These are phyloP conservation scores for Amazona vittata DNA, from an alignment of 2,113 vertebrate species.

Conservation along the genomic window DNA sequence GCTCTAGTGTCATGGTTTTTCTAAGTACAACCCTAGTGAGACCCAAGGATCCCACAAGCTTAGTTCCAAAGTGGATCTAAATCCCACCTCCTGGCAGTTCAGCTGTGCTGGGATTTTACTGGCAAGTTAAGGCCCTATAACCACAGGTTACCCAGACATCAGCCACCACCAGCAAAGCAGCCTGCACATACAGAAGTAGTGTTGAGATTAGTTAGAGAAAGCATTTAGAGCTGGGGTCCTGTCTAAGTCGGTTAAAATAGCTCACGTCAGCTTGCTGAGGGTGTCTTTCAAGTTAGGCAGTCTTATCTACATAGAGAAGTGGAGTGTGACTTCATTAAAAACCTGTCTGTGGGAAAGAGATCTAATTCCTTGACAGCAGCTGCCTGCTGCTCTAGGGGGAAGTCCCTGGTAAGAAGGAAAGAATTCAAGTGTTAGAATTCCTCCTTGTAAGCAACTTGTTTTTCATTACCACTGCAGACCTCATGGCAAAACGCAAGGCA, in stretches of 20 bases:
- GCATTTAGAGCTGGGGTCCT: neutral
- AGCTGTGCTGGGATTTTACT: neutral
- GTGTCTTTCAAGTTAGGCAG: neutral
- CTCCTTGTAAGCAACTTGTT: constrained; percentile 20
- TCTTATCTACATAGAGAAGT: neutral
- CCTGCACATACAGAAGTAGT: neutral
- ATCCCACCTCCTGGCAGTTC: neutral
- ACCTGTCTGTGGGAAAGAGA: neutral
- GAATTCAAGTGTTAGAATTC: neutral
- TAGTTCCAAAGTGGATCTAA: neutral
- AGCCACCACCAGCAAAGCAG: neutral
- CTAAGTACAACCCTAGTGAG: neutral
- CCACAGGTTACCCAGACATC: neutral
- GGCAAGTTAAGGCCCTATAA: neutral
- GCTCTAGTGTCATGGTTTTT: neutral
- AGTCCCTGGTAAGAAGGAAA: neutral
- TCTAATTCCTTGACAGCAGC: neutral
- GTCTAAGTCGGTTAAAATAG: neutral
- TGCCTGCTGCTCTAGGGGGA: neutral
- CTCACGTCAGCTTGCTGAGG: neutral
- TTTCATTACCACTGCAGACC: constrained; percentile 55
- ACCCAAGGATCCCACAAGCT: neutral
- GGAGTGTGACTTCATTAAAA: neutral
- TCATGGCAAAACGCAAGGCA: constrained; percentile 67
- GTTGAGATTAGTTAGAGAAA: neutral